These are phyloP conservation scores for Spatulosminthurus flaviceps DNA, from an alignment of 2,888 invertebrate genomes.

Conservation along the genomic window DNA sequence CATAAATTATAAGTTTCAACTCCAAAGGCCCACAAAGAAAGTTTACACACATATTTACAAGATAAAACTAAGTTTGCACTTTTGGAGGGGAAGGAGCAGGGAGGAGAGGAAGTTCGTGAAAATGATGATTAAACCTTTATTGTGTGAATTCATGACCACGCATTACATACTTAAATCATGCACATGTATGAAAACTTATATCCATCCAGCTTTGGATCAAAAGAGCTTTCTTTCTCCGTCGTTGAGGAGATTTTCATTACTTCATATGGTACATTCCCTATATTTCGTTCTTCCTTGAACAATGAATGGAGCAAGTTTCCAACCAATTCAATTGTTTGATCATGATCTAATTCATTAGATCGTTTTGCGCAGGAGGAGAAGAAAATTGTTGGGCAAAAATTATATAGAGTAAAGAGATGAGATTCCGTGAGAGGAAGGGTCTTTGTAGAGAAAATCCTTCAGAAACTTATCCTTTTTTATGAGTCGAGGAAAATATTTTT, in stretches of 20 bases:
- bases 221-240: not conserved
- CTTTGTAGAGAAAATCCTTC: not conserved
- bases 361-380: not conserved
- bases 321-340: not conserved
- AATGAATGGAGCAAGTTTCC: not conserved
- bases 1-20: not conserved
- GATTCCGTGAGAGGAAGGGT: not conserved
- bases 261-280: no score
- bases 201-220: not conserved
- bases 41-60: not conserved
- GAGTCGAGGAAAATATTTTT: not conserved
- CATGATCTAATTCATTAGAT: not conserved
- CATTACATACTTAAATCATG: no score
- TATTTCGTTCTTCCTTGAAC: not conserved
- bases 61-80: not conserved
- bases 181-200: not conserved
- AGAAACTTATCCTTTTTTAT: no score
- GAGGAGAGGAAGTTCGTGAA: not conserved
- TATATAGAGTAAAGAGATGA: no score
- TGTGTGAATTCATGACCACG: constrained; percentile 1
- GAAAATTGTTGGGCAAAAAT: no score
- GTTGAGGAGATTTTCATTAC: not conserved
- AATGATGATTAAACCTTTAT: not conserved
- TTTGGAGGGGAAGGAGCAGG: no score
- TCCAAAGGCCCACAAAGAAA: not conserved